Evolutionary conservation across 30 jellyfish, hydroid and myxozoan genomes (phyloP), one percentile per base, ranked within the genome.

Genomic region (Cassiopea andromeda): DNA sequence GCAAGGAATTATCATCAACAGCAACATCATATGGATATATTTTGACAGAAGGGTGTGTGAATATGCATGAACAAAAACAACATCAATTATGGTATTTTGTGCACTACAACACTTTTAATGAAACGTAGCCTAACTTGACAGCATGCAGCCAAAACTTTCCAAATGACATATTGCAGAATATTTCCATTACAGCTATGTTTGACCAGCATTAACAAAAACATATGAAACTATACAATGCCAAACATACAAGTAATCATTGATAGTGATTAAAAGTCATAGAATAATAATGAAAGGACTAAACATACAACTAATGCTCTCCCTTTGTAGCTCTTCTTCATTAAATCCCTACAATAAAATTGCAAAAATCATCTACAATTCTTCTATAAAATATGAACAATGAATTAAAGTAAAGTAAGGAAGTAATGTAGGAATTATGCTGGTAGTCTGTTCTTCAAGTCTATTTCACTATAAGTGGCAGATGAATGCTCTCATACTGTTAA

Each of bases 281-380:
- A 64, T 9, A 27, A 27, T 27, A 27, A 27, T 27, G 38, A 27
- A 27, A 27, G 38, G 38, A 27, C 38, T 48, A 78, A 67, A 58
- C 91, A 46, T 46, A 92, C 98, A 78, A 76, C 82, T 87, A 69
- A 16, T 46, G 64, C 87, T 89, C 61, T 89, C 95, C 45, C 93
- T 97, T 10, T 73, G 73, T 75, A 92, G 48, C 38, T 96, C 99
- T 43, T 96, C 99, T 87, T 96, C 99, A 45, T 82, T 91, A 88
- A 96, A 96, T 48, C 99, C 99, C 99, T 96, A 17, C 43, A 60
- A 82, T 2, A 44, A 16, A 83, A 70, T 18, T 12, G 50, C 54
- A 70, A 17, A 70, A 70, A 14, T 8, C 10, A 18, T 12, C 38
- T n/a, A 14, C 0, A 64, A 14, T 17, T 64, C 5, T 17, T 7